Evolutionary conservation across 2,888 invertebrate species (phyloP).

Genomic region (Amaurobius ferox): DNA sequence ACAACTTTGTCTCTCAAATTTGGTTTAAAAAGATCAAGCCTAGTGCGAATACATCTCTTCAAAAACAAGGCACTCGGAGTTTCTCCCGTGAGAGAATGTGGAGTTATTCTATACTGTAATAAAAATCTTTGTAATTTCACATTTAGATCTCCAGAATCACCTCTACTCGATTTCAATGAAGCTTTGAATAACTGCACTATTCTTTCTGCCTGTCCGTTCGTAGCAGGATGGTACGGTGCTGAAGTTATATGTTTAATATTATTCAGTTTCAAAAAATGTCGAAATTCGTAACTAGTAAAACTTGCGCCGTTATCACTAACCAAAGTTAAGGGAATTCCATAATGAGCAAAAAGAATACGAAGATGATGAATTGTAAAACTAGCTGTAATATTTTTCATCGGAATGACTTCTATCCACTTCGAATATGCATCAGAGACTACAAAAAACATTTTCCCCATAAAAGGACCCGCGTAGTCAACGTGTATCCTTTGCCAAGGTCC

Average conservation of each 20-base stretch:
- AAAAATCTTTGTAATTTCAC: constrained; percentile 54
- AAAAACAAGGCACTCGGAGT: constrained; percentile 49
- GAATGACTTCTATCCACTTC: no score
- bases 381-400: no score
- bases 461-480: no score
- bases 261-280: constrained; percentile 64
- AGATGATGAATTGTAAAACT: no score
- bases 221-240: constrained; percentile 74
- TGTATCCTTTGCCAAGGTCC: no score
- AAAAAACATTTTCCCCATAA: no score
- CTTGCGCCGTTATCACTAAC: constrained; percentile 58
- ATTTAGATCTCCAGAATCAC: constrained; percentile 53
- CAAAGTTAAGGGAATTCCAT: constrained; percentile 42
- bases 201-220: constrained; percentile 75
- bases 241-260: constrained; percentile 69
- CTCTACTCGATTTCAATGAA: constrained; percentile 48
- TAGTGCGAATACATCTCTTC: constrained; percentile 33
- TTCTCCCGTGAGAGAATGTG: constrained; percentile 50
- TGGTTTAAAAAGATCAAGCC: constrained; percentile 42
- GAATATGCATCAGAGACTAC: no score
- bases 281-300: constrained; percentile 33
- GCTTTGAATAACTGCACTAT: constrained; percentile 71
- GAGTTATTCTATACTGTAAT: constrained; percentile 53
- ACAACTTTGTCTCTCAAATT: constrained; percentile 38
- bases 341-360: constrained; percentile 46